Percentiles rank a stretch among this genome's conserved stretches.
Conservation (phyloP, 1,140 invertebrate genomes). For the Paraescarpia echinospica region DNA sequence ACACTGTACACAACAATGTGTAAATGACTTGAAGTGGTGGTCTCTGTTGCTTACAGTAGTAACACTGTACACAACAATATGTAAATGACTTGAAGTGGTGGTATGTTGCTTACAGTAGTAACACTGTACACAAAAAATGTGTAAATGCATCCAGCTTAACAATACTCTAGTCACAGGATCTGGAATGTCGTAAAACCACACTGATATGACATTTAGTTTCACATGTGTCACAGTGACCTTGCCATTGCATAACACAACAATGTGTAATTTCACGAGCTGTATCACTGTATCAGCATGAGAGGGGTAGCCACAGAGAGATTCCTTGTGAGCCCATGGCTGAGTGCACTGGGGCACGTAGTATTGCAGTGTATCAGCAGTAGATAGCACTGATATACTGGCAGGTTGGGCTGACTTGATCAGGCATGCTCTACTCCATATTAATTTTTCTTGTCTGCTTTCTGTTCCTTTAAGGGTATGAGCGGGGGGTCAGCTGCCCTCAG, state of each 20-base stretch:
- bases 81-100: no score
- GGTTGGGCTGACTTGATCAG: not conserved
- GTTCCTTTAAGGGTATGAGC: not conserved
- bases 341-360: not conserved
- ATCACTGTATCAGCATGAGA: no score
- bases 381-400: not conserved
- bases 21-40: no score
- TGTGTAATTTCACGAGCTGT: not conserved
- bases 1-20: no score
- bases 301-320: not conserved
- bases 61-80: no score
- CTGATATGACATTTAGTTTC: not conserved
- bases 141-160: no score
- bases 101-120: not conserved
- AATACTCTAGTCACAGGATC: not conserved
- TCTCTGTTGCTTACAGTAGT: no score
- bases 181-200: not conserved
- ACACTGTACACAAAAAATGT: no score
- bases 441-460: not conserved
- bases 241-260: not conserved
- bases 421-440: not conserved
- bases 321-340: not conserved
- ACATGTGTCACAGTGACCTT: not conserved
- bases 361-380: not conserved
- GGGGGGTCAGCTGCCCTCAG: not conserved